Evolutionary conservation across 2,797 vertebrate genomes (phyloP).

Genomic region (Chiloscyllium punctatum): DNA sequence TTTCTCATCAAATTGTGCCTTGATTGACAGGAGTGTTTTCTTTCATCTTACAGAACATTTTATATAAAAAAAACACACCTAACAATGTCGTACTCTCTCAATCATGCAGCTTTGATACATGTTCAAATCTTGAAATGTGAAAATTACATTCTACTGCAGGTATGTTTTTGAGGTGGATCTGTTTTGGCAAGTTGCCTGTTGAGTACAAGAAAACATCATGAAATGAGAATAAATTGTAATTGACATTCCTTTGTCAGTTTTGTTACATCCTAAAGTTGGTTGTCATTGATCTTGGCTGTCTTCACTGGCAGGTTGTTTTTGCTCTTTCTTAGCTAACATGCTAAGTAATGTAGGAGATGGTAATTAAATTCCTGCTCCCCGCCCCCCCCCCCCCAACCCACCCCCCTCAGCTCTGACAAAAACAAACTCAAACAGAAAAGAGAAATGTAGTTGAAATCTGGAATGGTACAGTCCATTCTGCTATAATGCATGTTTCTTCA

Average conservation of each 20-base stretch:
- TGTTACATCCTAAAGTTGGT: not conserved
- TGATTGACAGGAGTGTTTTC: not conserved
- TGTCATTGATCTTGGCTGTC: constrained; percentile 2
- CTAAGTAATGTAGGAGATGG: not conserved
- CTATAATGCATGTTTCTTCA: no score
- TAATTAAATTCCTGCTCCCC: constrained; percentile 1
- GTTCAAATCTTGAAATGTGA: not conserved
- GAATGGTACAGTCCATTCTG: no score
- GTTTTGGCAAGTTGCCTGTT: not conserved
- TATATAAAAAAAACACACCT: not conserved
- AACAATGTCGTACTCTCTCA: not conserved
- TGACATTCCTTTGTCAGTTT: not conserved
- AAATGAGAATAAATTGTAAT: not conserved
- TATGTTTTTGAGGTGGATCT: no score
- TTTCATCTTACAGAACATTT: not conserved
- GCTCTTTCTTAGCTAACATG: not conserved
- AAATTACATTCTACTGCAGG: not conserved
- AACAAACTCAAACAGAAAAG: no score
- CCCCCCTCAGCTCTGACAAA: no score
- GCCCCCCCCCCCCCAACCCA: no score
- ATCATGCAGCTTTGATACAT: not conserved
- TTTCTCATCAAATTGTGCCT: not conserved
- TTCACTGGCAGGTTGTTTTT: not conserved
- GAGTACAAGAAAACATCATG: not conserved
- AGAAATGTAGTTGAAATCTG: no score